A percentile compares a stretch with the other conserved stretches of the same genome.
Conservation (phyloP, 2,888 invertebrate species). For the Chymomyza procnemis region DNA sequence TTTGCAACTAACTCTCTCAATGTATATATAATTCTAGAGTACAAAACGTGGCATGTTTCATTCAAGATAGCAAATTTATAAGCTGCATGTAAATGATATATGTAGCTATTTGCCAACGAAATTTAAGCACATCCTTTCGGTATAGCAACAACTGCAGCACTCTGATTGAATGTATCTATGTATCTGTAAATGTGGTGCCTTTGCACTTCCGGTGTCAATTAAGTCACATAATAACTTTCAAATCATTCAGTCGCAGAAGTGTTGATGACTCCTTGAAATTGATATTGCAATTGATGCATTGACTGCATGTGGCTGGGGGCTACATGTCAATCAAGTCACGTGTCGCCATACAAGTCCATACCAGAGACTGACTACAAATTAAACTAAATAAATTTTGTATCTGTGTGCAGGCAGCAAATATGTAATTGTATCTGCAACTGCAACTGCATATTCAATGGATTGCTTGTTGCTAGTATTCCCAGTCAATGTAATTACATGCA, state of each 20-base stretch:
- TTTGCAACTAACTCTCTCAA: too few relatives aligned
- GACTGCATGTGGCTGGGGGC: neutral
- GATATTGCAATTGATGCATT: neutral
- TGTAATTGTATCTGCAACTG: neutral
- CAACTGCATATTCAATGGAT: neutral
- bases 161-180: neutral
- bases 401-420: neutral
- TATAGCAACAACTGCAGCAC: too few relatives aligned
- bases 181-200: neutral
- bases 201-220: neutral
- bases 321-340: neutral
- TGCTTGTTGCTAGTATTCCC: neutral
- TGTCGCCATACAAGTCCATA: neutral
- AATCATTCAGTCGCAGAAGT: neutral
- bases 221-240: neutral
- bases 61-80: neutral
- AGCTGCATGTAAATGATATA: neutral
- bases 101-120: neutral
- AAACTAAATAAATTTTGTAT: too few relatives aligned
- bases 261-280: neutral
- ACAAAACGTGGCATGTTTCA: neutral
- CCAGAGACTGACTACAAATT: neutral
- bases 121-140: neutral
- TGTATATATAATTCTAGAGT: neutral
- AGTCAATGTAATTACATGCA: constrained; percentile 16